These are phyloP conservation scores for Oscheius onirici DNA, from an alignment of 2,888 invertebrate species.

Conservation along the genomic window DNA sequence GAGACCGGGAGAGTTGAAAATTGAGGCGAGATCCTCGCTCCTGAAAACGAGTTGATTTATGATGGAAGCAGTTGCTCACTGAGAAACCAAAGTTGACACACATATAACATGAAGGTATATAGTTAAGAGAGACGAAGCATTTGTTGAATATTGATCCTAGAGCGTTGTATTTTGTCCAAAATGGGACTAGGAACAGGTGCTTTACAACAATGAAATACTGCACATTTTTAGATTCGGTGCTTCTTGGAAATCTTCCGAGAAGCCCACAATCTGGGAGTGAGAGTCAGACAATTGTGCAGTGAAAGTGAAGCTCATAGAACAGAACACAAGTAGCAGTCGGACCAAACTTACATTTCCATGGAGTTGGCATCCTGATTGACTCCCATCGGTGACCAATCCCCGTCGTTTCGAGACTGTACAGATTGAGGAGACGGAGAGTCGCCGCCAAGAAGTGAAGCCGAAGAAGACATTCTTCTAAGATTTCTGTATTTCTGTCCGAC, in stretches of 20 bases:
- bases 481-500: background rate
- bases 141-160: conserved; percentile 12
- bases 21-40: conserved; percentile 62
- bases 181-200: background rate
- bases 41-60: conserved; percentile 44
- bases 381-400: conserved; percentile 71
- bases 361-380: conserved; percentile 48
- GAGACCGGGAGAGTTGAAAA: conserved; percentile 28
- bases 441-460: conserved; percentile 63
- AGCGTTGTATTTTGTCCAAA: background rate
- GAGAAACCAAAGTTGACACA: background rate
- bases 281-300: too few species aligned
- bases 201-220: background rate
- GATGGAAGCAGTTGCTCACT: conserved; percentile 10
- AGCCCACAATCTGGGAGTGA: too few species aligned
- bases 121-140: conserved; percentile 1
- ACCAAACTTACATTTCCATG: conserved; percentile 63
- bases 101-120: background rate
- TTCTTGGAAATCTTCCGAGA: too few species aligned
- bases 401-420: conserved; percentile 63
- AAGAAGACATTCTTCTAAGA: conserved; percentile 52
- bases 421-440: conserved; percentile 69
- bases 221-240: too few species aligned
- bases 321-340: background rate
- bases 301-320: background rate